Evolutionary conservation across 2,797 vertebrate genomes (phyloP).

Genomic region (Bradypus variegatus): DNA sequence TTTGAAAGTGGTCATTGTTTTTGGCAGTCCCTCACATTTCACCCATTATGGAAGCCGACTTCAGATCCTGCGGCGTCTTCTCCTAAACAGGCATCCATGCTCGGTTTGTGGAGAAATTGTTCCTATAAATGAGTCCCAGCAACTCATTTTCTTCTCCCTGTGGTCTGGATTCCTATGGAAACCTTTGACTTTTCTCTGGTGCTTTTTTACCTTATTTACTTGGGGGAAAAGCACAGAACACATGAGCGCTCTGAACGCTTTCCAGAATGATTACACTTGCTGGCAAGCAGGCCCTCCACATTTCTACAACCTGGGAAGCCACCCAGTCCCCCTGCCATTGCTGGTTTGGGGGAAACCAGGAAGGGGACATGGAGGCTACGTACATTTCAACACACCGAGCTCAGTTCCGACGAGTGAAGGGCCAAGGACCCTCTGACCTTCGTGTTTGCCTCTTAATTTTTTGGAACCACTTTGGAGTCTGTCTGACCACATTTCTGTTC

Average conservation of each 20-base stretch:
- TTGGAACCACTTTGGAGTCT: not conserved
- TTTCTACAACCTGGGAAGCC: not conserved
- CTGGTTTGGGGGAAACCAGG: not conserved
- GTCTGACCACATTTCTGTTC: not conserved
- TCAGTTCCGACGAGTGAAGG: not conserved
- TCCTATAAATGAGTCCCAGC: fast-evolving
- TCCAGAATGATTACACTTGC: not conserved
- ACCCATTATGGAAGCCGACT: fast-evolving
- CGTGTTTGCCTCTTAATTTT: not conserved
- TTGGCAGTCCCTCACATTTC: not conserved
- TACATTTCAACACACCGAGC: not conserved
- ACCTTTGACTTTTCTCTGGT: not conserved
- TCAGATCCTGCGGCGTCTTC: not conserved
- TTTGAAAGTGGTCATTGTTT: not conserved
- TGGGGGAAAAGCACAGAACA: not conserved
- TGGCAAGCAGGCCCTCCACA: fast-evolving
- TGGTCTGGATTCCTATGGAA: not conserved
- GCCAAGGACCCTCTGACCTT: not conserved
- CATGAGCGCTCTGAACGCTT: not conserved
- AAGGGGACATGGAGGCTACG: not conserved
- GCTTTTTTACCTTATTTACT: not conserved
- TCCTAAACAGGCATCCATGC: fast-evolving
- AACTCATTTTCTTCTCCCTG: fast-evolving
- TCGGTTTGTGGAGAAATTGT: not conserved
- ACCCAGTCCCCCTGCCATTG: not conserved